A percentile compares a stretch with the other conserved stretches of the same genome.
These are phyloP conservation scores for Macrostomum lignano DNA, from an alignment of 1,140 invertebrate genomes.

Conservation along the genomic window DNA sequence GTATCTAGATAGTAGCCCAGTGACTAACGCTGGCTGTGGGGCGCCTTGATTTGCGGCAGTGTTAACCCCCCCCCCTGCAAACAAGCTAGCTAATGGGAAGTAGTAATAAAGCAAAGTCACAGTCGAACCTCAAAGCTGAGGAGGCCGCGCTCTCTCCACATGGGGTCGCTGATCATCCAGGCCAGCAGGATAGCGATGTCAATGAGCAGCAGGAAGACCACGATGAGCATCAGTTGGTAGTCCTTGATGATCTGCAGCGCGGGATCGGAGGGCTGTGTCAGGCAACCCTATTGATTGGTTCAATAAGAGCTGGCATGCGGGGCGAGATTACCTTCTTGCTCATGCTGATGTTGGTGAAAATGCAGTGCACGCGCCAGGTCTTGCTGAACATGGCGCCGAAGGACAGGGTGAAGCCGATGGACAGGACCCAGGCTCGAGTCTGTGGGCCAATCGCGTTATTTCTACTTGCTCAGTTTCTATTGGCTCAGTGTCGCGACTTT, in stretches of 20 bases:
- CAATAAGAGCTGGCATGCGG: neutral
- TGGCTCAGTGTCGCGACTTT: no score
- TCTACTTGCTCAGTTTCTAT: no score
- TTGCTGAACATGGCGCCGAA: slow-evolving; percentile 99
- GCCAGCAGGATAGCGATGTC: slow-evolving; percentile 75
- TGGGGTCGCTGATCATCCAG: slow-evolving; percentile 87
- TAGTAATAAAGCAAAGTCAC: no score
- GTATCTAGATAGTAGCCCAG: no score
- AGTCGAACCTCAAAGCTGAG: no score
- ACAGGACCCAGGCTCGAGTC: slow-evolving; percentile 64
- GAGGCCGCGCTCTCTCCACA: no score
- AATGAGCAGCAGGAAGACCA: slow-evolving; percentile 59
- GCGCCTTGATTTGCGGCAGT: no score
- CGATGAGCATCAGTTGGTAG: slow-evolving; percentile 83
- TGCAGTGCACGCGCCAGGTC: slow-evolving; percentile 87
- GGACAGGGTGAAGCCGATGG: slow-evolving; percentile 88
- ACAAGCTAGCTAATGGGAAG: no score
- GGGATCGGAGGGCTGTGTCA: neutral
- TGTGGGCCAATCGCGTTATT: slow-evolving; percentile 12
- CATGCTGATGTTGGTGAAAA: slow-evolving; percentile 81
- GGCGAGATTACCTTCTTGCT: slow-evolving; percentile 42
- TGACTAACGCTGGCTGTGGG: no score
- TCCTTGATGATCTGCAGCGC: slow-evolving; percentile 65
- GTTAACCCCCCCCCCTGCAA: no score
- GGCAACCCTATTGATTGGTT: neutral